These are phyloP conservation scores for Oncorhynchus kisutch DNA, from an alignment of 2,113 vertebrate species.

Conservation along the genomic window DNA sequence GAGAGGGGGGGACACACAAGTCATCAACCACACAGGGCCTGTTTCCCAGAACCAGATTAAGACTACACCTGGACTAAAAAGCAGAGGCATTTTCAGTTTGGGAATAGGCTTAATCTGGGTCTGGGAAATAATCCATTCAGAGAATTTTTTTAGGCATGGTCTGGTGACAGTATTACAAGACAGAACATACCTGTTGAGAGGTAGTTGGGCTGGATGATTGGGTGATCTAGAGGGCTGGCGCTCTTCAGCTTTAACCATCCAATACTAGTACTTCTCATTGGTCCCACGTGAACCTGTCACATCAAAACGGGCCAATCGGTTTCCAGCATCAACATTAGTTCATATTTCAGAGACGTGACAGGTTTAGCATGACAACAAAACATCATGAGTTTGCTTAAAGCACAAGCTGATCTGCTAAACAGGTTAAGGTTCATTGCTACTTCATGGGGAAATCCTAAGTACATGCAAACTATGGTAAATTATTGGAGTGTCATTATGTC, in stretches of 20 bases:
- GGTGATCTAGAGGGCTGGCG: conserved; percentile 82
- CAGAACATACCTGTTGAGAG: conserved; percentile 84
- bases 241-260: conserved; percentile 93
- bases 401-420: too few relatives aligned
- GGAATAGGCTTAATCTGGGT: too few relatives aligned
- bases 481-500: too few relatives aligned
- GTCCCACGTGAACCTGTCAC: conserved; percentile 89
- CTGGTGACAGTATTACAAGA: background rate
- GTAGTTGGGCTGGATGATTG: conserved; percentile 92
- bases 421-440: too few relatives aligned
- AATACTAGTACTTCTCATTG: conserved; percentile 86
- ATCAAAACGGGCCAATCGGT: background rate
- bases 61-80: too few relatives aligned
- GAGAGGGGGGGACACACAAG: background rate
- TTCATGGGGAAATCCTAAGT: too few relatives aligned
- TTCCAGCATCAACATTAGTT: background rate
- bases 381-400: too few relatives aligned
- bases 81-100: too few relatives aligned
- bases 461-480: too few relatives aligned
- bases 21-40: background rate
- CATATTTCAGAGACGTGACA: background rate
- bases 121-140: too few relatives aligned
- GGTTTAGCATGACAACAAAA: too few relatives aligned
- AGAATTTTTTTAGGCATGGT: background rate
- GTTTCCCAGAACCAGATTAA: background rate